A percentile compares a stretch with the other conserved stretches of the same genome.
phyloP scores from a whole-genome alignment of 2,113 vertebrate species.

The Ctenomys sociabilis region DNA sequence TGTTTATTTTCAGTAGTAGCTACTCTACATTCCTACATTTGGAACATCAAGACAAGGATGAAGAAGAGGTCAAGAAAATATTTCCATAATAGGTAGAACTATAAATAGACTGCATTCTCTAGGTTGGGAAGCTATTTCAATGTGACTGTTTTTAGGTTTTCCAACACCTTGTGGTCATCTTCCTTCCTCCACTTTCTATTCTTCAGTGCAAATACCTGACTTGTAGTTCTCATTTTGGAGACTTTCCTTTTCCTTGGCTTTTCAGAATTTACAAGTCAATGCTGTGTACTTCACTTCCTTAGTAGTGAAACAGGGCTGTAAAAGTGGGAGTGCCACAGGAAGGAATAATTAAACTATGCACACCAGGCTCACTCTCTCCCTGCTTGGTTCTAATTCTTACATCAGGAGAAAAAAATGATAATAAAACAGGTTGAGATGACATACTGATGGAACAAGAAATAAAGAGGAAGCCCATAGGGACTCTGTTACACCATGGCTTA shows the following conservation, averaged over 20 bases:
- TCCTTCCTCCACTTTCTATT: fast-evolving
- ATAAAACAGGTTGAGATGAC: neutral
- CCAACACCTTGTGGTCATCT: neutral
- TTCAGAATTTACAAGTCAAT: neutral
- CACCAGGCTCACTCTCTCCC: neutral
- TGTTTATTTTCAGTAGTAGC: neutral
- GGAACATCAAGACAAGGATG: neutral
- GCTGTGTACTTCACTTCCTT: neutral
- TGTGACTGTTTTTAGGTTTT: neutral
- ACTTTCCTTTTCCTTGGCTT: neutral
- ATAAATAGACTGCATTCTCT: neutral
- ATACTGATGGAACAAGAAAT: neutral
- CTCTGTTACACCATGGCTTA: neutral
- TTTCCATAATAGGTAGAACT: no score
- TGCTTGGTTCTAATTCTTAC: neutral
- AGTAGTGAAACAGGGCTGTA: neutral
- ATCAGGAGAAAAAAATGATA: neutral
- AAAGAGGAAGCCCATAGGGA: neutral
- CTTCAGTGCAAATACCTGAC: neutral
- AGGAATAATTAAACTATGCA: neutral
- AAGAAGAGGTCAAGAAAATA: neutral
- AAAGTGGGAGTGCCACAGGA: neutral
- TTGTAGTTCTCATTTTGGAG: neutral
- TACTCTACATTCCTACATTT: neutral
- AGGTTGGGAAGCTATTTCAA: neutral